Evolutionary conservation across 2,797 vertebrate genomes (phyloP).

Genomic region (Cossypha heuglini): DNA sequence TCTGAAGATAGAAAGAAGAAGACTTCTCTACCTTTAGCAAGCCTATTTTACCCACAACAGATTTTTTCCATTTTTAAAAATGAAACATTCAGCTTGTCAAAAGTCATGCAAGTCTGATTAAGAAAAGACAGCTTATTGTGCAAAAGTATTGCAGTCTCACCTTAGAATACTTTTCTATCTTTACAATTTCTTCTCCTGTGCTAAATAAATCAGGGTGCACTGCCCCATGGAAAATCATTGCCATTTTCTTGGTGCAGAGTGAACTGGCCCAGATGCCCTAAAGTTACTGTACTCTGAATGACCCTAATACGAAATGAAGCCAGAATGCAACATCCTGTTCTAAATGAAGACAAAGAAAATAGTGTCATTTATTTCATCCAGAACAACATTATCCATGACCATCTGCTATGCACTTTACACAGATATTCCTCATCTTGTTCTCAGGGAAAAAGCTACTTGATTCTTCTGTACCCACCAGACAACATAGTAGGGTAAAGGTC

Average conservation of each 20-base stretch:
- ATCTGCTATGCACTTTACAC: not conserved
- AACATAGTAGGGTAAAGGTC: not conserved
- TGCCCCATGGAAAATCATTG: not conserved
- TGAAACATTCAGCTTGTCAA: not conserved
- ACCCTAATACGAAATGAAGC: not conserved
- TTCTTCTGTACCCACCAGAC: not conserved
- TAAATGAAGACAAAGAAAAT: not conserved
- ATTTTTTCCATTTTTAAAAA: not conserved
- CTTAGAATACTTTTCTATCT: not conserved
- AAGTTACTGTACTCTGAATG: not conserved
- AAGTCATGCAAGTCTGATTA: not conserved
- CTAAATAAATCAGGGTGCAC: not conserved
- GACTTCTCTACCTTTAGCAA: not conserved
- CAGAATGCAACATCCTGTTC: not conserved
- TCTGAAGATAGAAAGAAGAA: conserved; percentile 14
- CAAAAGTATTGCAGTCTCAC: not conserved
- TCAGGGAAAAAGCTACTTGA: not conserved
- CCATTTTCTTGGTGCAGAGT: not conserved
- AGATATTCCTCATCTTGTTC: not conserved
- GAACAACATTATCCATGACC: not conserved
- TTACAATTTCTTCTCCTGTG: not conserved
- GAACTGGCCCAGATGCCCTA: not conserved
- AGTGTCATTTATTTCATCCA: not conserved
- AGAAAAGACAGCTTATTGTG: not conserved
- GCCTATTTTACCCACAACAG: not conserved